Evolutionary conservation across 2,797 vertebrate species (phyloP), one percentile per base, ranked within the genome.

Genomic region (Xenentodon cancila): DNA sequence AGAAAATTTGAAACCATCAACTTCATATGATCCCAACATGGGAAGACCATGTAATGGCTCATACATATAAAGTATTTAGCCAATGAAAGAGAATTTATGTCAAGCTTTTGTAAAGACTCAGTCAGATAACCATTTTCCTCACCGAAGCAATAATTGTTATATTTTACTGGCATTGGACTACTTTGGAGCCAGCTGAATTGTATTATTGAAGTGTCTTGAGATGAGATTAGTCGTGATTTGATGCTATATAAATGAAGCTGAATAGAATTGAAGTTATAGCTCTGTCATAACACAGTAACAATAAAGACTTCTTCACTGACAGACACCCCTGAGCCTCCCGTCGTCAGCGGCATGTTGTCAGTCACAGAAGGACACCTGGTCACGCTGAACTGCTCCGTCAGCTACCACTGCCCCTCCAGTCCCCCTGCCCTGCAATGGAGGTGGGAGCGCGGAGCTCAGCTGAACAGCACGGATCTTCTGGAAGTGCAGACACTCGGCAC

Each of bases 381-480:
- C 54, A 80, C 81, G 45, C 58, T 94, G 59, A 94, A 93, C 82
- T 95, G 94, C 78, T 92, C 92, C 0, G 78, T 87, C 53, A 68
- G 55, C 12, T 87, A 88, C 66, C 77, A 66, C 72, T 95, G 94
- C 75, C 93, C 91, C 22, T 82, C 85, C 50, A 49, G 53, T 9
- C 90, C 90, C 1, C 93, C 94, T 0, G 46, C 16, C 27, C 69
- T 95, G 15, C 62, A 53, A 40, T 95, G 93, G 93, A 84, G 30
- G 37, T 91, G 86, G 89, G 91, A 90, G 62, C 77, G 85, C 34
- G 90, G 90, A 27, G 55, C 17, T 18, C 63, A 55, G 52, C 51
- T 54, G 4, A 87, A 88, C 71, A 53, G 45, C 68, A 79, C 27
- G 0, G n/a, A 75, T 44, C 30, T 54, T 0, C 59, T 64, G 45